These are phyloP conservation scores for Enteromius mattozi DNA, from an alignment of 2,797 vertebrate genomes.

Conservation along the genomic window DNA sequence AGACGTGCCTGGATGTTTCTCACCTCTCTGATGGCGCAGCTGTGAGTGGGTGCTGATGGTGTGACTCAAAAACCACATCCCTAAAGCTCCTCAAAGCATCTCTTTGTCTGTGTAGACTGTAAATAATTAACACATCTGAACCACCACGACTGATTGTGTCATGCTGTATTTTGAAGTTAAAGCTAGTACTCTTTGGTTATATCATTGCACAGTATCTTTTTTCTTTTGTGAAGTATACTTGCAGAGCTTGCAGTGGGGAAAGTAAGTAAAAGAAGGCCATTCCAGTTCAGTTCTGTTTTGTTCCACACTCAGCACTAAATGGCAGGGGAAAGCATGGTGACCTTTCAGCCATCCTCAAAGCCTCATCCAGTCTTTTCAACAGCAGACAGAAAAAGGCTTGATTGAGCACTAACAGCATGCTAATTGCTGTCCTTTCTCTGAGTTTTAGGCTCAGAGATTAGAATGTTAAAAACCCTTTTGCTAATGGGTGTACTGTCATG, in stretches of 20 bases:
- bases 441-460: conserved; percentile 34
- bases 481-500: conserved; percentile 42
- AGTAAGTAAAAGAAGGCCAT: background rate
- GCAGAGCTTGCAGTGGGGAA: conserved; percentile 17
- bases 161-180: background rate
- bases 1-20: conserved; percentile 26
- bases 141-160: background rate
- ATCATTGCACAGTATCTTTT: background rate
- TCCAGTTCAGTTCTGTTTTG: conserved; percentile 9
- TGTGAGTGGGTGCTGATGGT: conserved; percentile 43
- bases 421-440: conserved; percentile 54
- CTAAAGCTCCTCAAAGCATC: background rate
- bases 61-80: conserved; percentile 20
- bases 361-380: conserved; percentile 33
- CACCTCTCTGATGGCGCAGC: conserved; percentile 37
- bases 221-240: background rate
- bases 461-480: conserved; percentile 32
- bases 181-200: background rate
- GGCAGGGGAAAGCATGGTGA: conserved; percentile 28
- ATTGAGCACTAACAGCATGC: conserved; percentile 50
- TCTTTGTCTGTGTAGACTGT: conserved; percentile 29
- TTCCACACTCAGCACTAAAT: background rate
- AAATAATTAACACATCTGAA: conserved; percentile 36
- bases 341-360: conserved; percentile 39
- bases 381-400: conserved; percentile 26